Evolutionary conservation across 2,888 invertebrate genomes (phyloP), one percentile per base, ranked within the genome.

Genomic region (Gastracanthus pulcherrimus): DNA sequence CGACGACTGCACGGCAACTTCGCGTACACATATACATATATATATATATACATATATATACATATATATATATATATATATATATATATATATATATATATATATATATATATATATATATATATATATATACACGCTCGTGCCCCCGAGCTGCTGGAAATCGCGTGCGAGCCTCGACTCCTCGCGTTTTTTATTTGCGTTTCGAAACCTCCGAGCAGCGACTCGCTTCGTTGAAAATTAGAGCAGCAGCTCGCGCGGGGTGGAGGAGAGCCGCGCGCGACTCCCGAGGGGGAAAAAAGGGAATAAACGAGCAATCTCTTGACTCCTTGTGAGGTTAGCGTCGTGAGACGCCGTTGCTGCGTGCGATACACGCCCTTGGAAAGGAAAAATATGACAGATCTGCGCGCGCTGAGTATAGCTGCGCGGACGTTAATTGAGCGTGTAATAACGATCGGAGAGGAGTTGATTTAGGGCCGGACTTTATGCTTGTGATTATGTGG

Each of bases 401-500:
- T 58, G 19, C 9, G 13, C 31, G 38, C 26, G 29, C 4, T 4
- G 41, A 60, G n/a, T n/a, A n/a, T n/a, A n/a, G n/a, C n/a, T n/a
- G 31, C 34, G 23, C 29, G 29, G 26, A 4, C 48, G 31, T 55
- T 78, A 64, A 84, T 84, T 76, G 83, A 81, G 79, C 79, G 81
- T 45, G 78, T 69, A 81, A 70, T 70, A 74, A 36, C 55, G 66
- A 72, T 67, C 51, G 81, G 72, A 69, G 76, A 45, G 70, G 41
- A 64, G 66, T 83, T 76, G 82, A 77, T 85, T 80, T 81, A 84
- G 79, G 76, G 41, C 80, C 74, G 58, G 58, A 38, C 58, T 19
- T 13, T 26, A 23, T 36, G 31, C 13, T 16, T 5, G n/a, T 29
- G 29, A 67, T 67, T 67, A 29, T 26, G 6, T 26, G 58, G 13